Base-by-base conservation (phyloP, 2,113 vertebrate species). In the Dicentrarchus labrax region DNA sequence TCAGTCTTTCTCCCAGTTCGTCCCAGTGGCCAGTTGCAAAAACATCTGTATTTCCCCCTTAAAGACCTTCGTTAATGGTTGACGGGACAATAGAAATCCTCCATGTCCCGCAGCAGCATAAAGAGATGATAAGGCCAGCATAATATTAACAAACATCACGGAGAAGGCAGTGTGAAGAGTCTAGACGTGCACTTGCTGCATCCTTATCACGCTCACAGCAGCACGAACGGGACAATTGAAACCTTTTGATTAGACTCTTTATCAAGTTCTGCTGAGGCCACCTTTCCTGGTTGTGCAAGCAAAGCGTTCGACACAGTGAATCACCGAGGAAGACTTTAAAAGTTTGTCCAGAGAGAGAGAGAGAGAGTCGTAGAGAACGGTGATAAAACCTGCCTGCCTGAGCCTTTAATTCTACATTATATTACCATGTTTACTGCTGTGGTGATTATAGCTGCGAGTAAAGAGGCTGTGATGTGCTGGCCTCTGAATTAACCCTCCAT, bases 341-440 rank as follows among this genome's bases (percentile, higher is more conserved):
- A 53, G 16, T 68, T 68, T 50, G 72, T 30, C 41, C 24, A 7
- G 38, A 54, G 38, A 30, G 30, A 30, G 30, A 30, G 30, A 30
- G 30, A 30, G 30, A 80, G 50, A 22, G 47, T 2, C 3, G 62
- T 10, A 43, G 7, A 41, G 36, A 57, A 7, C 11, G 4, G 51
- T 1, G 53, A 50, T 57, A 50, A 67, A 68, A 78, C 61, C 73
- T 61, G 47, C 72, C 45, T 4, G 53, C 9, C 51, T 9, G 51
- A 21, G 16, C 11, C 3, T 72, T 71, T 72, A 45, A 61, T 72
- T 72, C 22, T 10, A 41, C 48, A 43, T 8, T 50, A 4, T 79
- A 74, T 71, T 17, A 54, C 19, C 67, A 22, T 57, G 43, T 72
- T 77, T 76, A 61, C 9, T n/a, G 43, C 66, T 45, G 67, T 13